Percentiles rank a stretch among this genome's conserved stretches.
phyloP scores from a whole-genome alignment of 2,113 vertebrate genomes.

The Colossoma macropomum region DNA sequence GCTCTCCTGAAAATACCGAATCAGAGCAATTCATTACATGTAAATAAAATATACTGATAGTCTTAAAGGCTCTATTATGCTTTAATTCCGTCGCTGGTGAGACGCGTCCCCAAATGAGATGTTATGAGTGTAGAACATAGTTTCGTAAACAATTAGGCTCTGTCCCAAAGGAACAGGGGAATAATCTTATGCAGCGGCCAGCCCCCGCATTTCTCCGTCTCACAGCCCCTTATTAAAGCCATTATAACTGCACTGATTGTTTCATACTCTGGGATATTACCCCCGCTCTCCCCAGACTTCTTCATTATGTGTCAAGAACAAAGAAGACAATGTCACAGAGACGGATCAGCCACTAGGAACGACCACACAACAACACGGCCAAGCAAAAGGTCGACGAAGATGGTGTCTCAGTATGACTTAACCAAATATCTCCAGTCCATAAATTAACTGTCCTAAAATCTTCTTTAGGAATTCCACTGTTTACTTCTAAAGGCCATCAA shows the following conservation, averaged over 20 bases:
- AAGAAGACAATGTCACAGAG: conserved; percentile 1
- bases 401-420: neutral
- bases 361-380: neutral
- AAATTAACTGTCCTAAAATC: no score
- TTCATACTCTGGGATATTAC: conserved; percentile 22
- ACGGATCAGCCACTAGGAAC: neutral
- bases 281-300: neutral
- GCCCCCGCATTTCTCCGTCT: conserved; percentile 34
- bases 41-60: conserved; percentile 58
- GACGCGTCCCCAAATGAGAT: conserved; percentile 43
- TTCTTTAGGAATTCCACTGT: no score
- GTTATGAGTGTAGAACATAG: conserved; percentile 48
- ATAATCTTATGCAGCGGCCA: conserved; percentile 41
- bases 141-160: conserved; percentile 55
- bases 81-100: conserved; percentile 50
- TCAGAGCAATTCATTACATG: conserved; percentile 62
- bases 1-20: conserved; percentile 42
- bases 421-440: neutral
- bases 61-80: conserved; percentile 59
- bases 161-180: conserved; percentile 39
- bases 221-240: conserved; percentile 48
- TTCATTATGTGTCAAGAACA: conserved; percentile 17
- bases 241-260: conserved; percentile 47
- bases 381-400: neutral
- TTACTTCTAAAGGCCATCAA: no score